phyloP scores from a whole-genome alignment of 2,113 vertebrate species.

The Pterocles gutturalis region DNA sequence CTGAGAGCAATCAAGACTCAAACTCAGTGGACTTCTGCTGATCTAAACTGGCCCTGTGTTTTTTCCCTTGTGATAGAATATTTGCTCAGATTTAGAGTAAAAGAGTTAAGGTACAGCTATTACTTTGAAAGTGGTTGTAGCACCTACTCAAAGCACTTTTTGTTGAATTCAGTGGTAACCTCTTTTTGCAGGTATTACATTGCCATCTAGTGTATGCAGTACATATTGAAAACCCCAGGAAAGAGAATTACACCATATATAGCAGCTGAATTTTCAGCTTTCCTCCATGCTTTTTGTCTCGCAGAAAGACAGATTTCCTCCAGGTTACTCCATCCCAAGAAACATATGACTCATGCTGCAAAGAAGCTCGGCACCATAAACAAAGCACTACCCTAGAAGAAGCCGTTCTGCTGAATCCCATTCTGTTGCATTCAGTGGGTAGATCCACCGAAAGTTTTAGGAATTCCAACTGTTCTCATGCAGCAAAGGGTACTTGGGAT shows the following conservation, averaged over 20 bases:
- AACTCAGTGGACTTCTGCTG: not conserved
- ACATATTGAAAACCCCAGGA: not conserved
- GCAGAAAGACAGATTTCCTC: not conserved
- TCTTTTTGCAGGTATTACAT: constrained; percentile 21
- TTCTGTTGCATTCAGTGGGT: not conserved
- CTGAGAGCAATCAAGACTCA: not conserved
- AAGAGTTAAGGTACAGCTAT: not conserved
- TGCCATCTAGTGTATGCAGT: constrained; percentile 72
- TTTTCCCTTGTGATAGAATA: not conserved
- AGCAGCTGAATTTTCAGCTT: not conserved
- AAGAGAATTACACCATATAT: not conserved
- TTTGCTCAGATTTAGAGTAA: not conserved
- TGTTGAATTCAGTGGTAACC: not conserved
- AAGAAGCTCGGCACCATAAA: not conserved
- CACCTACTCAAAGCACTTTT: not conserved
- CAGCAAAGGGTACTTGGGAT: not conserved
- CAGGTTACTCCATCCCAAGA: not conserved
- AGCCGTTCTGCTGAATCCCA: not conserved
- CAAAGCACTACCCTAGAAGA: not conserved
- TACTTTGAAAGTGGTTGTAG: not conserved
- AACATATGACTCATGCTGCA: accelerated
- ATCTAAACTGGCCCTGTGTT: not conserved
- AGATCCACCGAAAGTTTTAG: not conserved
- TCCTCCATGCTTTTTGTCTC: not conserved
- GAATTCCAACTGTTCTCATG: not conserved